Evolutionary conservation across 2,888 invertebrate genomes (phyloP), one percentile per base, ranked within the genome.

Genomic region (Smittia aterrima): DNA sequence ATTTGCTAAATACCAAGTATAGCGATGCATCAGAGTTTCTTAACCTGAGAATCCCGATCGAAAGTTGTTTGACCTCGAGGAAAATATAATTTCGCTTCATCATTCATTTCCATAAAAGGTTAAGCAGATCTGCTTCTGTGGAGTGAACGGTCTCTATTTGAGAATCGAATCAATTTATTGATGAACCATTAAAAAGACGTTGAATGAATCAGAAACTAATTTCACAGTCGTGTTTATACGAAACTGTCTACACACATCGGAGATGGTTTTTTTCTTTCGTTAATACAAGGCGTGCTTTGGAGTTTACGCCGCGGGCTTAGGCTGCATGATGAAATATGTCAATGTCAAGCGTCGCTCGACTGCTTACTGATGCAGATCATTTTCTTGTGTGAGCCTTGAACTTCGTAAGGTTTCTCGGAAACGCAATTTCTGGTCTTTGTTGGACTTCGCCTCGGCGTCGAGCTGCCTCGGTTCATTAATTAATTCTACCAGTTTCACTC

Each of bases 291-390:
- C n/a, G n/a, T 38, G 38, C 38, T 38, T 38, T 38, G 53, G 53
- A 13, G 53, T 20, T 20, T 16, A 64, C 1, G 64, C 27, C 1
- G n/a, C 13, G 18, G 11, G 47, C 47, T 32, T 32, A 6, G n/a
- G 32, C 32, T 32, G 24, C 22, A 62, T 24, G 24, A 62, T 62
- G 27, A 66, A 66, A 27, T 66, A 66, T 27, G 25, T 27, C 64
- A 66, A 66, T 66, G 64, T 32, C 64, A 66, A 27, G 16, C 27
- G n/a, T 25, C n/a, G 24, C 24, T 64, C 64, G 9, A 27, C 25
- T 64, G 64, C 24, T 25, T 64, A 64, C 11, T 67, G 40, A 38
- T 67, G 67, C 67, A 67, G 20, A 67, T 67, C 16, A 13, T 16
- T 40, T 67, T 16, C 22, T 16, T 66, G 16, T 9, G 9, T 22